Conservation (phyloP, 2,113 vertebrate genomes). For the Marmota monax region DNA sequence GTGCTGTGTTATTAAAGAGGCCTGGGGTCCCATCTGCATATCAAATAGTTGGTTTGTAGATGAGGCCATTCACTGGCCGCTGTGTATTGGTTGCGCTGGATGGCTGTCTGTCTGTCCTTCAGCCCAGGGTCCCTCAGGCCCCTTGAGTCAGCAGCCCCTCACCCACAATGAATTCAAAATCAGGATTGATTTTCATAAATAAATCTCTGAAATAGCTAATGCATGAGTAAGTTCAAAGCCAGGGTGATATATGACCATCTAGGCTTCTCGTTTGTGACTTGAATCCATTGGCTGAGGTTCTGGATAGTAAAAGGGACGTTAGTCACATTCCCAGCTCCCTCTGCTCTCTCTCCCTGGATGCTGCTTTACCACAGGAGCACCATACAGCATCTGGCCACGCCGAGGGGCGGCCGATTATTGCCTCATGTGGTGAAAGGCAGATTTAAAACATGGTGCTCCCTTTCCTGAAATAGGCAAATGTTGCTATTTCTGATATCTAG, state of each 20-base stretch:
- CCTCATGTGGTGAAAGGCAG: slow-evolving; percentile 21
- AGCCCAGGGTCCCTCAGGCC: slow-evolving; percentile 88
- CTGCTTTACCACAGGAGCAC: neutral
- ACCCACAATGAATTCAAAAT: slow-evolving; percentile 78
- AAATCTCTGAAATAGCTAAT: slow-evolving; percentile 66
- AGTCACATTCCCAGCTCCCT: neutral
- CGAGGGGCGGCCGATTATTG: neutral
- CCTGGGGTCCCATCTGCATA: slow-evolving; percentile 88
- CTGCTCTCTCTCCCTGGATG: neutral
- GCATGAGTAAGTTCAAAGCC: slow-evolving; percentile 74
- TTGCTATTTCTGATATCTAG: neutral
- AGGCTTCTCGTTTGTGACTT: slow-evolving; percentile 67
- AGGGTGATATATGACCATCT: slow-evolving; percentile 15
- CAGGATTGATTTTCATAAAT: slow-evolving; percentile 81
- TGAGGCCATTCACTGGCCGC: slow-evolving; percentile 88
- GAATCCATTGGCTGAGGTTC: slow-evolving; percentile 57
- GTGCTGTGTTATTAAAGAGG: slow-evolving; percentile 83
- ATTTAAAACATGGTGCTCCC: slow-evolving; percentile 60
- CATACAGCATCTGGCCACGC: neutral
- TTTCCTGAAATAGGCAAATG: slow-evolving; percentile 64
- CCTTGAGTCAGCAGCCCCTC: slow-evolving; percentile 86
- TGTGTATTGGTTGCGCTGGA: slow-evolving; percentile 84
- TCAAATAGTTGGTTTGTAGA: slow-evolving; percentile 90
- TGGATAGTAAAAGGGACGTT: slow-evolving; percentile 32
- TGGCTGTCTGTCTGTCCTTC: slow-evolving; percentile 85